Percentiles rank a stretch among this genome's conserved stretches.
These are phyloP conservation scores for Pyrgus malvae DNA, from an alignment of 2,888 invertebrate genomes.

Conservation along the genomic window DNA sequence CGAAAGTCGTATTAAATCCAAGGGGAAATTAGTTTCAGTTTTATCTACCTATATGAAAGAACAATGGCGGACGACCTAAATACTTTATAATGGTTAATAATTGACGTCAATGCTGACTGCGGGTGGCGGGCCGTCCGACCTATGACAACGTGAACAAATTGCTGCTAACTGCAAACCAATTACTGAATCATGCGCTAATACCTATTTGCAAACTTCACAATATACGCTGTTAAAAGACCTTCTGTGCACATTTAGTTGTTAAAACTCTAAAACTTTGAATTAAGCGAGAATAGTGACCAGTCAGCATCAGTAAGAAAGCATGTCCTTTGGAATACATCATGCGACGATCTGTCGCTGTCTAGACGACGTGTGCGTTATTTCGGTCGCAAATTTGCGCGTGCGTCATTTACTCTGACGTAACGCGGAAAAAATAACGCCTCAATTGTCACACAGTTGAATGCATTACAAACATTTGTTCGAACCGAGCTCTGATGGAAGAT, in stretches of 20 bases:
- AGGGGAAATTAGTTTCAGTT: too few species aligned
- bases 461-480: conserved; percentile 24
- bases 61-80: conserved; percentile 12
- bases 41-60: too few species aligned
- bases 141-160: conserved; percentile 1
- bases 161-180: neutral
- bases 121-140: neutral
- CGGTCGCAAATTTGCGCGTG: conserved; percentile 53
- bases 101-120: conserved; percentile 6
- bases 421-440: conserved; percentile 50
- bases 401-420: conserved; percentile 63
- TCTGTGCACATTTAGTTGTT: neutral
- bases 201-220: neutral
- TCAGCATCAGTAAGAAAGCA: neutral
- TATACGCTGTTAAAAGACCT: neutral
- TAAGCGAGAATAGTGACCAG: neutral
- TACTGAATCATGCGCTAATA: neutral
- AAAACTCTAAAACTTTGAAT: neutral
- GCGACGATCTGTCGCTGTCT: conserved; percentile 30
- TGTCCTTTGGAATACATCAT: conserved; percentile 30
- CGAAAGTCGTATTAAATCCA: too few species aligned
- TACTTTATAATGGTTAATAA: conserved; percentile 5
- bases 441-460: conserved; percentile 37
- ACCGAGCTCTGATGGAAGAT: conserved; percentile 9
- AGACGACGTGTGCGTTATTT: conserved; percentile 60